Evolutionary conservation across 2,888 invertebrate species (phyloP), one percentile per base, ranked within the genome.

Genomic region (Ectobius pallidus): DNA sequence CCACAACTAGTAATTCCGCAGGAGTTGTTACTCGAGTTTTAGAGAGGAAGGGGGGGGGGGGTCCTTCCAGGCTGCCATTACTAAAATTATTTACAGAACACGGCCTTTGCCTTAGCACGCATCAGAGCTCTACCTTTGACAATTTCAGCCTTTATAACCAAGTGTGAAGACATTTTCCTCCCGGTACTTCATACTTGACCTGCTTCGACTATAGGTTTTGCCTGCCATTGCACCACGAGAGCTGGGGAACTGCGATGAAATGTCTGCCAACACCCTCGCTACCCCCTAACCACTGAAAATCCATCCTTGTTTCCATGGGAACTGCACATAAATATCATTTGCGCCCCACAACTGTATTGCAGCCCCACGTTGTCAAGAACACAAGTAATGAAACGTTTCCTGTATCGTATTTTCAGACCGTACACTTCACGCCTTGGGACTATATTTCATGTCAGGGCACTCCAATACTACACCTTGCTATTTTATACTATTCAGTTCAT

Each of bases 291-390:
- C 49, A 18, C 18, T 20, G 7, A 39, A 39, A 18, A 14, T 16
- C 7, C 34, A 34, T 32, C 14, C 63, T 16, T 39, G 69, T 69
- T 34, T 34, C 69, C 69, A 69, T 69, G 55, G 69, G n/a, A 69
- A 69, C 69, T 14, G 14, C 69, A 69, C 69, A 69, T 69, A 69
- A 69, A 69, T 69, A 69, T 69, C 69, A 69, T 34, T 65, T 42
- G 65, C 65, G 1, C 42, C 42, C 20, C 44, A 42, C 62, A 30
- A 22, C 34, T 2, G n/a, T n/a, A n/a, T n/a, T n/a, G n/a, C n/a
- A n/a, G n/a, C n/a, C n/a, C n/a, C n/a, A n/a, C n/a, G n/a, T n/a
- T n/a, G n/a, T n/a, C n/a, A n/a, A n/a, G n/a, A n/a, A n/a, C n/a
- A n/a, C n/a, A n/a, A n/a, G n/a, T n/a, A n/a, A n/a, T n/a, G n/a